These are phyloP conservation scores for Synergus japonicus DNA, from an alignment of 2,888 invertebrate genomes.

Conservation along the genomic window DNA sequence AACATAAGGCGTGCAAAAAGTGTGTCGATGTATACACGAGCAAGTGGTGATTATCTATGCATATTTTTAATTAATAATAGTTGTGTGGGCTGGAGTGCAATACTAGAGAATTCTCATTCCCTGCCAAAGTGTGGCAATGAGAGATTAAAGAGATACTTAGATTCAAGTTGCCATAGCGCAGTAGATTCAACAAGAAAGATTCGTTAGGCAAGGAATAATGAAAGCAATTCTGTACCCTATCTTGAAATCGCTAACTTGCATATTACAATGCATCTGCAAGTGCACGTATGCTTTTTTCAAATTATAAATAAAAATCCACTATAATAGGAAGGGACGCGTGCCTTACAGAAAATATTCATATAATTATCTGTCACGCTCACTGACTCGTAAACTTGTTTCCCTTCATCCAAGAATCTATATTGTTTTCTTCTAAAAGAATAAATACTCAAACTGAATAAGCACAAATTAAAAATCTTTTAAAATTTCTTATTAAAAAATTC, in stretches of 20 bases:
- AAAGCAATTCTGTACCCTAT: slow-evolving; percentile 53
- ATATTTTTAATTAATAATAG: slow-evolving; percentile 62
- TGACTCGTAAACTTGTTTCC: slow-evolving; percentile 13
- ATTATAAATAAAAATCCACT: slow-evolving; percentile 34
- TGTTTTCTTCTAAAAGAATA: slow-evolving; percentile 1
- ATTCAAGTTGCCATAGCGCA: slow-evolving; percentile 30
- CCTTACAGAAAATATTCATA: slow-evolving; percentile 32
- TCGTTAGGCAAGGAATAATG: slow-evolving; percentile 47
- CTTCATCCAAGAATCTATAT: slow-evolving; percentile 16
- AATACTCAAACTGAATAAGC: background rate
- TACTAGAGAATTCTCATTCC: slow-evolving; percentile 67
- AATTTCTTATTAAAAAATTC: background rate
- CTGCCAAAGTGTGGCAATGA: slow-evolving; percentile 61
- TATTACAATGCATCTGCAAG: slow-evolving; percentile 1
- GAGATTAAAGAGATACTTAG: slow-evolving; percentile 50
- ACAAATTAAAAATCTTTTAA: background rate
- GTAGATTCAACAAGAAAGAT: slow-evolving; percentile 44
- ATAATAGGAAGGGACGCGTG: slow-evolving; percentile 25
- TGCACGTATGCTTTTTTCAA: slow-evolving; percentile 20
- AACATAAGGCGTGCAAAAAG: slow-evolving; percentile 52
- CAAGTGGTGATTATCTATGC: slow-evolving; percentile 46
- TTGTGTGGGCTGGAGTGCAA: slow-evolving; percentile 67
- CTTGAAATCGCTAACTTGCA: slow-evolving; percentile 50
- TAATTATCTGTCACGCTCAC: slow-evolving; percentile 9
- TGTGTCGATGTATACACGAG: slow-evolving; percentile 48